Evolutionary conservation across 2,888 invertebrate genomes (phyloP).

Genomic region (Poecilus cupreus): DNA sequence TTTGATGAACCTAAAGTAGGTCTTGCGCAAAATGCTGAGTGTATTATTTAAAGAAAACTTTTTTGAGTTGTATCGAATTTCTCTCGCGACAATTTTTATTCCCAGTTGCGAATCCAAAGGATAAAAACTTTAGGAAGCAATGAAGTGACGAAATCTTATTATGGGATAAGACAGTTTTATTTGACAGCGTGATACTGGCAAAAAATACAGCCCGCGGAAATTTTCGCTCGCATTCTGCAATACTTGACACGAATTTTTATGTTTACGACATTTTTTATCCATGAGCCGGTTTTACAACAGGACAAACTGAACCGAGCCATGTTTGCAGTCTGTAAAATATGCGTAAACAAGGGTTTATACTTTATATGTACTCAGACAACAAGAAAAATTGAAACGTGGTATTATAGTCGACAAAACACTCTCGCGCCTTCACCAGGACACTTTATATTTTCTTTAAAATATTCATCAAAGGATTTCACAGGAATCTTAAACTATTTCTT

Average conservation of each 20-base stretch:
- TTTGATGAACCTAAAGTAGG: too few relatives aligned
- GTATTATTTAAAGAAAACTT: background rate
- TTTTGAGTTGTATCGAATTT: conserved; percentile 33
- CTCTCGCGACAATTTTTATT: conserved; percentile 29
- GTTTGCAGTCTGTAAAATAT: conserved; percentile 12
- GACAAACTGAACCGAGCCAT: background rate
- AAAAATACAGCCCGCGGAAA: conserved; percentile 40
- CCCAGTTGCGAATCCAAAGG: conserved; percentile 10
- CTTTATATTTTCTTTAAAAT: too few relatives aligned
- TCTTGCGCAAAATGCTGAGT: too few relatives aligned
- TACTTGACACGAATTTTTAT: conserved; percentile 42
- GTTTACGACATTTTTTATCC: conserved; percentile 36
- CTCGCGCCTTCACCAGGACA: too few relatives aligned
- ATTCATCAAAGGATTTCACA: too few relatives aligned
- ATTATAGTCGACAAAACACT: too few relatives aligned
- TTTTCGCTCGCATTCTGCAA: background rate
- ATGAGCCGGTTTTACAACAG: background rate
- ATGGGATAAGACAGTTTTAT: conserved; percentile 51
- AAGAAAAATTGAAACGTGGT: background rate
- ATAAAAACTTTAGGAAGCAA: conserved; percentile 53
- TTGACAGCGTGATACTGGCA: conserved; percentile 18
- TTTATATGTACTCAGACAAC: background rate
- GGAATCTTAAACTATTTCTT: too few relatives aligned
- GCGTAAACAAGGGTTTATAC: conserved; percentile 8
- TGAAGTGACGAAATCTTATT: conserved; percentile 57